Percentiles rank a stretch among this genome's conserved stretches.
Evolutionary conservation across 2,113 vertebrate species (phyloP).

Genomic region (Motacilla alba): DNA sequence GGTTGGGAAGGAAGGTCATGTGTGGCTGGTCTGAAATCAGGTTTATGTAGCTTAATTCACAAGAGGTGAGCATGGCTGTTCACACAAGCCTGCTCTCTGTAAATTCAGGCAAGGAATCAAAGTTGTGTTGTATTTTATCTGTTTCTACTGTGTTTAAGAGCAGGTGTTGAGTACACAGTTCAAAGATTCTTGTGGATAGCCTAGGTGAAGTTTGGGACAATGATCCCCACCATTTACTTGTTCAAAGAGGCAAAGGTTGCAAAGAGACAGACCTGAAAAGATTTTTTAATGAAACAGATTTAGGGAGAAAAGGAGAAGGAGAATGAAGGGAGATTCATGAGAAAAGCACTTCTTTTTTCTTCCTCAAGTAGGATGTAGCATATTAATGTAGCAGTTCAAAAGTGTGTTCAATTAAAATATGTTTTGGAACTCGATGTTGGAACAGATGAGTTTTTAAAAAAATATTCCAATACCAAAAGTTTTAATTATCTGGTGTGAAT

Average conservation of each 20-base stretch:
- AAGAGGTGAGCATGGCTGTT: neutral
- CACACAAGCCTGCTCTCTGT: accelerated
- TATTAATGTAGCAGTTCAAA: neutral
- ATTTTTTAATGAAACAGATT: neutral
- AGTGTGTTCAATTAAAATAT: neutral
- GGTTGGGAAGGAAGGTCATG: neutral
- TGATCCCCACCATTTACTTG: neutral
- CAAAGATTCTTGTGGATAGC: neutral
- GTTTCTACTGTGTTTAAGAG: neutral
- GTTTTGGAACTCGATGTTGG: neutral
- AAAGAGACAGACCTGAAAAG: neutral
- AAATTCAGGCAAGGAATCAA: neutral
- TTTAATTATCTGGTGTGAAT: neutral
- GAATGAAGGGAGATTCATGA: neutral
- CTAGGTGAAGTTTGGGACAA: neutral
- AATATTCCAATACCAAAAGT: neutral
- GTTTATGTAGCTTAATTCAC: neutral
- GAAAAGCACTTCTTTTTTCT: neutral
- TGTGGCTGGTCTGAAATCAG: neutral
- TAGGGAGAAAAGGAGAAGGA: neutral
- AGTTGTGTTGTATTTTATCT: neutral
- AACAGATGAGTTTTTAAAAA: neutral
- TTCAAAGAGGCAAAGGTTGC: neutral
- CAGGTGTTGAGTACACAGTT: neutral
- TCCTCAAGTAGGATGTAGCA: neutral